Percentiles rank a stretch among this genome's conserved stretches.
These are phyloP conservation scores for Myioborus melanocephalus DNA, from an alignment of 2,797 vertebrate genomes.

Conservation along the genomic window DNA sequence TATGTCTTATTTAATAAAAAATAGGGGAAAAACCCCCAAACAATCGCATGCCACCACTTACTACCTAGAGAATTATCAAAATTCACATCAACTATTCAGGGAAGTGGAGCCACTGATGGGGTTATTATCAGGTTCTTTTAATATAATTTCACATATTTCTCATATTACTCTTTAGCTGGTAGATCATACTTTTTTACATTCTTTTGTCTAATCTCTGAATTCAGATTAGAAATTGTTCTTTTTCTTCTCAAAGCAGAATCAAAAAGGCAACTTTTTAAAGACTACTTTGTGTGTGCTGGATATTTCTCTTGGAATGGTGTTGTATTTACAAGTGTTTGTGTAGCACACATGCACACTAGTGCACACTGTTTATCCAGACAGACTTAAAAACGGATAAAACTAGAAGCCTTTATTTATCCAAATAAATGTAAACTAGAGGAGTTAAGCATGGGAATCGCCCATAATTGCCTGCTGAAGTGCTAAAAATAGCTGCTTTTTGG, in stretches of 20 bases:
- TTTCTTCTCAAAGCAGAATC: background rate
- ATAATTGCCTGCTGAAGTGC: background rate
- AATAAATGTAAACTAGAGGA: slow-evolving; percentile 36
- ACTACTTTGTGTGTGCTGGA: background rate
- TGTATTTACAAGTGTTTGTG: slow-evolving; percentile 8
- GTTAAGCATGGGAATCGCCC: slow-evolving; percentile 33
- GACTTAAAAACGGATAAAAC: slow-evolving; percentile 28
- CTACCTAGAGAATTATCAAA: background rate
- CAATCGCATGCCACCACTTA: background rate
- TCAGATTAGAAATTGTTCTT: background rate
- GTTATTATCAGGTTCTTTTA: background rate
- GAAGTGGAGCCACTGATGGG: background rate
- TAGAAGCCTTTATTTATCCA: slow-evolving; percentile 38
- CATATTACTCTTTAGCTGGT: background rate
- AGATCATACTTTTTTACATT: background rate
- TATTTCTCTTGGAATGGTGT: background rate
- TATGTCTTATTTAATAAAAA: background rate
- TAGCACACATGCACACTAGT: background rate
- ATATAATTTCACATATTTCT: background rate
- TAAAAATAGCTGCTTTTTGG: slow-evolving; percentile 39
- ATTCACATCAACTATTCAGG: background rate
- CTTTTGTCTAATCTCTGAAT: background rate
- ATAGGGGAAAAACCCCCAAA: background rate
- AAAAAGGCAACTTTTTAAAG: background rate
- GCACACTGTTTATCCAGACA: slow-evolving; percentile 44